Base-by-base conservation (phyloP, 2,888 invertebrate species). In the Nematopogon swammerdamellus region DNA sequence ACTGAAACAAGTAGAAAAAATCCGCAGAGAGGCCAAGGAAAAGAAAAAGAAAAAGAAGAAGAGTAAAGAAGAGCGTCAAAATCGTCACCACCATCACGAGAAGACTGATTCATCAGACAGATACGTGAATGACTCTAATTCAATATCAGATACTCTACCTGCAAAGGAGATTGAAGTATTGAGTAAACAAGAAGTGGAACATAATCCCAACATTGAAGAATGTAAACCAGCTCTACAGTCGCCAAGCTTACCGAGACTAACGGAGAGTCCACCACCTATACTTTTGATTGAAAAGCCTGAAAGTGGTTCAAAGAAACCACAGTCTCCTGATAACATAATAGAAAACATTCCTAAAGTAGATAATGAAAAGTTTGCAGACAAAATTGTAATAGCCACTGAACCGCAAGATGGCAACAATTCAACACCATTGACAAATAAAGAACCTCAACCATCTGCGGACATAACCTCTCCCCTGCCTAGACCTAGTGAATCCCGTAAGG, bases 31-130 rank as follows among this genome's bases (percentile, higher is more conserved):
- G 55, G 76, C 77, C 48, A 89, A 87, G 62, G 91, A 91, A 58
- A 91, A 88, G 69, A 91, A 89, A 68, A 92, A 92, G 71, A 92
- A 92, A 66, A 86, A 91, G 59, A 92, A 92, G 66, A 89, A 88
- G 62, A 90, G 85, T 49, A 90, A 87, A 64, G 92, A 92, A 59
- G 91, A 91, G 53, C 83, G 85, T 55, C 85, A 86, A 55, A 85
- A 82, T 60, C 84, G 88, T 36, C 85, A 85, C 62, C 84, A 84
- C 54, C 83, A 83, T 55, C 83, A 82, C 55, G 82, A 82, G 47
- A 82, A 82, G 58, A 67, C 58, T 53, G 53, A 54, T 45, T 30
- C 29, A 30, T 49, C 56, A 19, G 65, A 66, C 30, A 73, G 65
- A 61, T 51, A 14, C n/a, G 14, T 36, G 11, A 36, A 54, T 45